Percentiles rank a stretch among this genome's conserved stretches.
These are phyloP conservation scores for Lutraria rhynchaena DNA, from an alignment of 1,140 invertebrate species.

Conservation along the genomic window DNA sequence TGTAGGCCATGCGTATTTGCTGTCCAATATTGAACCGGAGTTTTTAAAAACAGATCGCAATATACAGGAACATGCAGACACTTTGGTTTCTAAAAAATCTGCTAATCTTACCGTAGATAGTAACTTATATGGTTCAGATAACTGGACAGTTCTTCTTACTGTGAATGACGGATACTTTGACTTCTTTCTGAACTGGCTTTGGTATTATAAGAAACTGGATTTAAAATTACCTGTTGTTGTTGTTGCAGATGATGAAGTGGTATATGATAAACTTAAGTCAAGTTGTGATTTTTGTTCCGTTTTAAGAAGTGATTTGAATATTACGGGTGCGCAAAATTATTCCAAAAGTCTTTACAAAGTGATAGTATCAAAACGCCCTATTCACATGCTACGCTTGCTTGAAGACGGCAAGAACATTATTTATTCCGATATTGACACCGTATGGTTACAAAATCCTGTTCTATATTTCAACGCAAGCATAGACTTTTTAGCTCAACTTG, in stretches of 20 bases:
- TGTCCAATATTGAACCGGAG: no score
- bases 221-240: neutral
- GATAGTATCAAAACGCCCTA: neutral
- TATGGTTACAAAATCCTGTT: constrained; percentile 8
- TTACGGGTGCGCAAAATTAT: no score
- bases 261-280: neutral
- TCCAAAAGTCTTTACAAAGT: neutral
- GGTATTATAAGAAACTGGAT: constrained; percentile 6
- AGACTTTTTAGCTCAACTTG: neutral
- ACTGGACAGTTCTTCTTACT: constrained; percentile 14
- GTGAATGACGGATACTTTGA: constrained; percentile 28
- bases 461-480: neutral
- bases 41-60: no score
- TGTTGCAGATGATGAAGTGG: neutral
- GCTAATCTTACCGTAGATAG: no score
- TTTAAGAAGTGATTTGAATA: no score
- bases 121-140: no score
- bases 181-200: constrained; percentile 35
- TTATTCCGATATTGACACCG: constrained; percentile 6
- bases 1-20: no score
- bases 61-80: no score
- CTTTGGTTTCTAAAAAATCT: no score
- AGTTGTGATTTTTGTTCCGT: no score
- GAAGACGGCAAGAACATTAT: neutral
- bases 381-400: neutral